Evolutionary conservation across 2,113 vertebrate genomes (phyloP), one percentile per base, ranked within the genome.

Genomic region (Otus sunia): DNA sequence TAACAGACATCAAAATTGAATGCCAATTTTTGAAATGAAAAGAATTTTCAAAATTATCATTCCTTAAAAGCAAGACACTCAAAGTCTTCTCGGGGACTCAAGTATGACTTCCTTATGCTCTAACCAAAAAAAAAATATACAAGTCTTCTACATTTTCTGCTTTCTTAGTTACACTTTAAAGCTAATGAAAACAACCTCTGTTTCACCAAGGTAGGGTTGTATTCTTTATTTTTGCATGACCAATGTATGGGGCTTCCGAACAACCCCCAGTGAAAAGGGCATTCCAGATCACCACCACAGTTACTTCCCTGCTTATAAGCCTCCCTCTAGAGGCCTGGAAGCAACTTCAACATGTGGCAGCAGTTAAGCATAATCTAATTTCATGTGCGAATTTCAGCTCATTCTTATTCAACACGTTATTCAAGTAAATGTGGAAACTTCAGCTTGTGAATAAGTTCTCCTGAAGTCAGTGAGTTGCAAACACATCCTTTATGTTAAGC

Each of bases 241-340:
- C 7, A 12, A n/a, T 2, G 2, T 27, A 77, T 12, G 18, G 17
- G 17, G 16, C 5, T 81, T 10, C 3, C 3, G 13, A 43, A 53
- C 6, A 74, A 22, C 3, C 2, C 5, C 10, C 11, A 41, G 47
- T 50, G 30, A 74, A 0, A 43, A 16, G 11, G 4, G 2, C 32
- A 43, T 73, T 84, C 37, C 34, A 52, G 32, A 47, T 29, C 21
- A 83, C 9, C 9, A 15, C 5, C 16, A 12, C 2, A 16, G 6
- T 27, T 73, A 62, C 23, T 73, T 64, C 18, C 29, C 16, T 90
- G 21, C 29, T 58, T 58, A 22, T 16, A 5, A 92, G 2, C 15
- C 12, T 82, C 15, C 12, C 36, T 55, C 43, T 68, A 66, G 15
- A 69, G 23, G 36, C 27, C 83, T 79, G 60, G 64, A 89, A 94